Evolutionary conservation across 2,113 vertebrate genomes (phyloP).

Genomic region (Trematomus loennbergii): DNA sequence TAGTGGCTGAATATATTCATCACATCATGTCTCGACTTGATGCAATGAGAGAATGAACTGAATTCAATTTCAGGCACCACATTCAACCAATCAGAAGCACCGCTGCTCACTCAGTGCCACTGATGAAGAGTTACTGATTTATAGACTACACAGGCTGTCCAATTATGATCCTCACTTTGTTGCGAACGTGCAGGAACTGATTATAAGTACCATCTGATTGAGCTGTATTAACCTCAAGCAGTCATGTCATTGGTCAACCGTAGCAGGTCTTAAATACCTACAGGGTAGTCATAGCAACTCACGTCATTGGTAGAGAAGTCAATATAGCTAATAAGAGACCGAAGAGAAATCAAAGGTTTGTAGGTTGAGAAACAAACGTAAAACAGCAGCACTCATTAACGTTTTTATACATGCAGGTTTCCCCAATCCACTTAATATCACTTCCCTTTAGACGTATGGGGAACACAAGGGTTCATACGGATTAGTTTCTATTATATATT

Average conservation of each 20-base stretch:
- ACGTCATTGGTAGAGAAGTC: constrained; percentile 60
- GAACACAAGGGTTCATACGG: no score
- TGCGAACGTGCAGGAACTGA: constrained; percentile 3
- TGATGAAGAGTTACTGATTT: constrained; percentile 3
- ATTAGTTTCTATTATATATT: not conserved
- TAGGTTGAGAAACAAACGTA: constrained; percentile 12
- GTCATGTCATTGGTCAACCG: not conserved
- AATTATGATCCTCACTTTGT: not conserved
- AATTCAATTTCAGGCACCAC: not conserved
- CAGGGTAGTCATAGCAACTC: constrained; percentile 35
- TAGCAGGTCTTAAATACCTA: not conserved
- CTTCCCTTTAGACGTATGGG: not conserved
- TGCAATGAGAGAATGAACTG: fast-evolving
- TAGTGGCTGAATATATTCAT: constrained; percentile 58
- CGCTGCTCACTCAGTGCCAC: constrained; percentile 8
- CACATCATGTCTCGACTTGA: constrained; percentile 2
- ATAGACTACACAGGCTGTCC: constrained; percentile 1
- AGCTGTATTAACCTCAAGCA: not conserved
- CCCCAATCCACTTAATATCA: constrained; percentile 4
- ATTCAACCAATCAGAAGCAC: constrained; percentile 16
- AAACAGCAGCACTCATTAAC: constrained; percentile 41
- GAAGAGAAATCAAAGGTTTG: constrained; percentile 47
- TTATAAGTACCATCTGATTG: not conserved
- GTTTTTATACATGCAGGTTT: constrained; percentile 7
- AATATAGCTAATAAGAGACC: constrained; percentile 55